Percentiles rank a stretch among this genome's conserved stretches.
These are phyloP conservation scores for Cydia strobilella DNA, from an alignment of 1,140 invertebrate species.

Conservation along the genomic window DNA sequence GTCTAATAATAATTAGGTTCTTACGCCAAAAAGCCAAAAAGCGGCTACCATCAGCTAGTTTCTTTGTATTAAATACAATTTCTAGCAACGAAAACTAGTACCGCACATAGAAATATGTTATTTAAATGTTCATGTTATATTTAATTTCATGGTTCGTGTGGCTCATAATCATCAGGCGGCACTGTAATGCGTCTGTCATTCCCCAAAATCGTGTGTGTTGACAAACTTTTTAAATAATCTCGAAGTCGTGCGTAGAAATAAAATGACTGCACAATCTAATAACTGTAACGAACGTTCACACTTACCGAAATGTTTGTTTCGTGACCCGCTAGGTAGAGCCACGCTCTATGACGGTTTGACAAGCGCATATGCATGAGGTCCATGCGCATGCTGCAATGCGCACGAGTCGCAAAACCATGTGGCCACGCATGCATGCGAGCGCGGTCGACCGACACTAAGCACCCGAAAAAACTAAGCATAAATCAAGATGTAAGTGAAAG, in stretches of 20 bases:
- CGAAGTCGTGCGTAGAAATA: background rate
- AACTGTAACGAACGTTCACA: background rate
- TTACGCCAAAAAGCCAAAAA: too few relatives aligned
- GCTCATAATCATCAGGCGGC: too few relatives aligned
- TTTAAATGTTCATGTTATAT: too few relatives aligned
- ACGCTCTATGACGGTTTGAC: background rate
- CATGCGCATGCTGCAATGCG: background rate
- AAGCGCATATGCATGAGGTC: background rate
- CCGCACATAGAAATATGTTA: too few relatives aligned
- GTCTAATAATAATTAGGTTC: too few relatives aligned
- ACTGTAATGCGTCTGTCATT: too few relatives aligned
- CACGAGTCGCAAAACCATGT: background rate
- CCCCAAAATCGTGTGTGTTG: background rate
- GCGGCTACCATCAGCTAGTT: too few relatives aligned
- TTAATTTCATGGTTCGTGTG: too few relatives aligned
- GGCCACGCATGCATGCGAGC: background rate
- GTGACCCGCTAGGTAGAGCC: background rate
- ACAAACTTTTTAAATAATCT: background rate
- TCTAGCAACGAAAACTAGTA: too few relatives aligned
- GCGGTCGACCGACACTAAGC: background rate
- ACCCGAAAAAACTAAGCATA: constrained; percentile 1
- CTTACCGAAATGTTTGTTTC: constrained; percentile 15
- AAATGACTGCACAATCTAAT: constrained; percentile 1
- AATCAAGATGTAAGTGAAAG: constrained; percentile 14
- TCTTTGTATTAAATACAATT: too few relatives aligned